A percentile compares a stretch with the other conserved stretches of the same genome.
Evolutionary conservation across 2,797 vertebrate species (phyloP).

Genomic region (Microctenopoma steveboyesi): DNA sequence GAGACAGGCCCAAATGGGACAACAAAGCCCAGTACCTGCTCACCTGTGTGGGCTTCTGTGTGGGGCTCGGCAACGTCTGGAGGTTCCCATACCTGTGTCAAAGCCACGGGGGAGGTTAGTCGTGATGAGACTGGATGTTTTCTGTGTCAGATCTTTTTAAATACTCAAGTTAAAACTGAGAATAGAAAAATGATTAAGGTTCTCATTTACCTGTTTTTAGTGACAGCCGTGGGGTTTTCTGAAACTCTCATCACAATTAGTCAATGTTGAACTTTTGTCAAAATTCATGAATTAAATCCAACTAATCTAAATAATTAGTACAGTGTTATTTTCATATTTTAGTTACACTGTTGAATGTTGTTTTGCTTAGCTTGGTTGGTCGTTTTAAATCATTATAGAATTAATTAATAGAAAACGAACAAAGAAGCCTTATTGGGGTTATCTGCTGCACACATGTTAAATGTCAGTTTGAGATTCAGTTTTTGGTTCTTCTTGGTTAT

Average conservation of each 20-base stretch:
- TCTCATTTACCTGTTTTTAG: not conserved
- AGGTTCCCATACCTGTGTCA: slow-evolving; percentile 94
- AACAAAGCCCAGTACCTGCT: slow-evolving; percentile 97
- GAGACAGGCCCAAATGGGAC: slow-evolving; percentile 93
- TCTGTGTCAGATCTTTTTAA: not conserved
- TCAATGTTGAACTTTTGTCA: not conserved
- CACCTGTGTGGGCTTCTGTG: slow-evolving; percentile 95
- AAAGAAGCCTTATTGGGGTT: too few relatives aligned
- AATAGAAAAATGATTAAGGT: not conserved
- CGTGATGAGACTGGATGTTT: not conserved
- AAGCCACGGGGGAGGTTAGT: slow-evolving; percentile 94
- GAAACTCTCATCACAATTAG: not conserved
- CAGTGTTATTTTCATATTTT: too few relatives aligned
- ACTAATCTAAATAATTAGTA: too few relatives aligned
- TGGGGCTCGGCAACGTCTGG: slow-evolving; percentile 96
- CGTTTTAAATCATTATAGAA: too few relatives aligned
- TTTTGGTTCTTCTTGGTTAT: too few relatives aligned
- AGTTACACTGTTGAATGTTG: too few relatives aligned
- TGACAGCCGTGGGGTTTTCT: not conserved
- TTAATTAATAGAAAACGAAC: too few relatives aligned
- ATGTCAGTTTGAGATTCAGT: too few relatives aligned
- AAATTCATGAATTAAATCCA: too few relatives aligned
- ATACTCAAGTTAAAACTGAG: not conserved
- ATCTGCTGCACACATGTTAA: too few relatives aligned
- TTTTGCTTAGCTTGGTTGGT: too few relatives aligned